Evolutionary conservation across 35 echinoderm and acorn worm species (phyloP), one percentile per base, ranked within the genome.

Genomic region (Amphiura filiformis): DNA sequence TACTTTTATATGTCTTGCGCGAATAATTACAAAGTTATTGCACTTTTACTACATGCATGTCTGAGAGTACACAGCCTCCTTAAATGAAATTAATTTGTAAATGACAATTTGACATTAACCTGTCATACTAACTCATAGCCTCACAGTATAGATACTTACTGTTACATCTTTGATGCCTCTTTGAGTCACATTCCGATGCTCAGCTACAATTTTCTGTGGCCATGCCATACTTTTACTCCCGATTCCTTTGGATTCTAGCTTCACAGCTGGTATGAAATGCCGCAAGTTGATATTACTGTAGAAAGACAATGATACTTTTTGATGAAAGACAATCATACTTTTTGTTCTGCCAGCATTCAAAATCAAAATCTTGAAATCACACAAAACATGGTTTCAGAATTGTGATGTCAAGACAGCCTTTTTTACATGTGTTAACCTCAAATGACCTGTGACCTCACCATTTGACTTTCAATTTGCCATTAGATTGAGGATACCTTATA

Each of bases 181-280:
- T 37, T 82, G 80, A 34, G 95, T 94, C 17, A 89, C 81, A 37
- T 94, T 94, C 39, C 93, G 93, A 79, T 97, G 92, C 82, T 97
- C 92, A 39, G 83, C 70, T 9, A 91, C 77, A 26, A 97, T 97
- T 82, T 89, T 97, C 77, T 97, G 95, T 23, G 95, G 39, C 95
- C 95, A 97, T 78, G 88, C 89, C 13, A 65, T 80, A 39, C 56
- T 81, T 65, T 84, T 89, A 49, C 41, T 83, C 13, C 76, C 35
- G 76, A 56, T 65, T n/a, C 88, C 80, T 65, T 84, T 91, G 0
- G 39, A 82, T 37, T 94, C 92, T 56, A 97, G 61, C 35, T 92
- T 97, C 0, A 97, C 86, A 17, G 89, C 80, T 79, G 95, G 95
- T 34, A 97, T 88, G 87, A 97, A 97, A 94, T 97, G 95, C 40